A percentile compares a stretch with the other conserved stretches of the same genome.
phyloP scores from a whole-genome alignment of 2,113 vertebrate species.

The Mirza zaza region DNA sequence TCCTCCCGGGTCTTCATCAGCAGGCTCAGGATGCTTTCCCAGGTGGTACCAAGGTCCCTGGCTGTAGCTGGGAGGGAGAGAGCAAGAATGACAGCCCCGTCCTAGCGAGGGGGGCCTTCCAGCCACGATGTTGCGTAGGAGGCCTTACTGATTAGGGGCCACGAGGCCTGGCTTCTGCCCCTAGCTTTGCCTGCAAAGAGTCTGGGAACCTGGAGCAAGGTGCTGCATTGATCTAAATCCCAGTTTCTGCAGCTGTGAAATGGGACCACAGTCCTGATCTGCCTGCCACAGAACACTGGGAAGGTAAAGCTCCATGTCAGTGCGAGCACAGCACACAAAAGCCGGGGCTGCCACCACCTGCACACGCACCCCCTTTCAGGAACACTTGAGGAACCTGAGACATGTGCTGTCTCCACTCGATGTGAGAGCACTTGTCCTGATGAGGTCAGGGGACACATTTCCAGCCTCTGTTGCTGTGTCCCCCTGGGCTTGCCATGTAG shows the following conservation, averaged over 20 bases:
- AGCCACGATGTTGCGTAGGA: not conserved
- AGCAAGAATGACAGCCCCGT: not conserved
- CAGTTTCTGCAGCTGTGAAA: not conserved
- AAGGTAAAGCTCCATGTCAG: not conserved
- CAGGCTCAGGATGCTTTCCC: not conserved
- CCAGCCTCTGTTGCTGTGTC: not conserved
- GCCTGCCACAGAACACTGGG: not conserved
- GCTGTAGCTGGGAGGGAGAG: not conserved
- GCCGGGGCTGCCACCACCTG: not conserved
- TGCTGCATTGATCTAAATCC: not conserved
- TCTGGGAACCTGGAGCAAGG: not conserved
- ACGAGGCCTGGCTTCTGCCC: not conserved
- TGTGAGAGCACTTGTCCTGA: not conserved
- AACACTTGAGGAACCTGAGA: not conserved
- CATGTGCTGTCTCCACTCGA: too few relatives aligned
- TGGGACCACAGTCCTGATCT: not conserved
- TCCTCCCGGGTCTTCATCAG: not conserved
- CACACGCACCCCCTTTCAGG: too few relatives aligned
- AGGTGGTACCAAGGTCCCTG: not conserved
- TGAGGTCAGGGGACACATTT: not conserved
- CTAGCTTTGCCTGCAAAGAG: not conserved
- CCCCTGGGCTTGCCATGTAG: not conserved
- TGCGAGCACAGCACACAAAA: not conserved
- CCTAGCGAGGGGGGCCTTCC: not conserved
- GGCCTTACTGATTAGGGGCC: not conserved